phyloP scores from a whole-genome alignment of 2,797 vertebrate species.

The Rhyacichthys aspro region DNA sequence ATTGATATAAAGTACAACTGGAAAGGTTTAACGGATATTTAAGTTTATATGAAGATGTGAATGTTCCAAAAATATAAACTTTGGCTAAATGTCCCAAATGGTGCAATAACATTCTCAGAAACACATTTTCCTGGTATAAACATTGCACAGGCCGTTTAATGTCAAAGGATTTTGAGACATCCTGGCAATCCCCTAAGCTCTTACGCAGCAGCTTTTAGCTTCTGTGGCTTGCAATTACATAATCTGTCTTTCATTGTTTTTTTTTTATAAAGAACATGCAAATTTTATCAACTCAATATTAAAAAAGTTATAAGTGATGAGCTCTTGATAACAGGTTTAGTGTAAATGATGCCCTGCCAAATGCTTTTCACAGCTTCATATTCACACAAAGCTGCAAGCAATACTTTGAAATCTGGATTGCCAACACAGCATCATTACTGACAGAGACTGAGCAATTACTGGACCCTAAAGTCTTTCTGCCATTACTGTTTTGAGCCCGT shows the following conservation, averaged over 20 bases:
- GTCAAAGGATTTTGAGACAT: background rate
- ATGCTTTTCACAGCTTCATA: conserved; percentile 11
- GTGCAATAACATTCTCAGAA: background rate
- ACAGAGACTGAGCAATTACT: conserved; percentile 36
- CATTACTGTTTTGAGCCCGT: conserved; percentile 48
- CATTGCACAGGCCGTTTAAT: background rate
- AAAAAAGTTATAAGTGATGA: background rate
- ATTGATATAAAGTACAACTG: too few species aligned
- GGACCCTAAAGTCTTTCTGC: conserved; percentile 26
- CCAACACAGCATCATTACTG: conserved; percentile 14
- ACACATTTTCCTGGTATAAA: background rate
- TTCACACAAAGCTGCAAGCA: background rate
- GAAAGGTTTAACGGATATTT: too few species aligned
- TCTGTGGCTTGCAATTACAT: background rate
- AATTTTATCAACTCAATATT: background rate
- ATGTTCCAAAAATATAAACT: too few species aligned
- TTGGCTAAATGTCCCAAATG: too few species aligned
- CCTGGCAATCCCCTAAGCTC: conserved; percentile 1
- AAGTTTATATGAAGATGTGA: too few species aligned
- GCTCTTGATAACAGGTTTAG: background rate
- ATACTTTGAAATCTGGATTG: too few species aligned
- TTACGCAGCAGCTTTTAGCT: conserved; percentile 1
- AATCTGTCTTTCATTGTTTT: background rate
- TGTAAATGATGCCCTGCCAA: background rate
- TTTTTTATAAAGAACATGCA: background rate